Evolutionary conservation across 2,113 vertebrate genomes (phyloP).

Genomic region (Pogonocichla stellata): DNA sequence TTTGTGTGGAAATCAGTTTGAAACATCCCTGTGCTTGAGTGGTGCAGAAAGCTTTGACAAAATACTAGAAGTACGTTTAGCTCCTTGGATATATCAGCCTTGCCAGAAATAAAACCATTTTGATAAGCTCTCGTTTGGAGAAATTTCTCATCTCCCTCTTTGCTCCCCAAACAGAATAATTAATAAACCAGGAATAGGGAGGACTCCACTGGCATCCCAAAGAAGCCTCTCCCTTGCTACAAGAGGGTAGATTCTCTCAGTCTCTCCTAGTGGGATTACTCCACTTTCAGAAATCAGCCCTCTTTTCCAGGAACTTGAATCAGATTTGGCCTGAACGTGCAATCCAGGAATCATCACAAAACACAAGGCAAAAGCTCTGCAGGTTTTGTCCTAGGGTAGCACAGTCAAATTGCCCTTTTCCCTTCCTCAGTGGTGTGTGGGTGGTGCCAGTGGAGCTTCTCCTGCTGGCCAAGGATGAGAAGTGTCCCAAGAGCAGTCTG

Average conservation of each 20-base stretch:
- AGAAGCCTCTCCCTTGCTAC: neutral
- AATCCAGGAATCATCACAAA: neutral
- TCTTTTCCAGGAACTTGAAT: neutral
- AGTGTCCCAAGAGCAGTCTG: neutral
- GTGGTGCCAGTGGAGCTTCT: neutral
- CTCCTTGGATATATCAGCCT: neutral
- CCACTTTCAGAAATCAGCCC: neutral
- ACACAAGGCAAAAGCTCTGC: neutral
- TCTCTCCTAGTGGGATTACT: neutral
- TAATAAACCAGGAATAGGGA: neutral
- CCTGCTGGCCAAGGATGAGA: slow-evolving; percentile 9
- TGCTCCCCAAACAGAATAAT: neutral
- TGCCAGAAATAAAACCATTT: neutral
- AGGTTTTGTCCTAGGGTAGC: neutral
- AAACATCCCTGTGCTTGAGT: neutral
- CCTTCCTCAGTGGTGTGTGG: rapidly evolving
- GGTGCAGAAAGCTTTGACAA: neutral
- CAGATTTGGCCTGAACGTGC: neutral
- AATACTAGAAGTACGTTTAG: neutral
- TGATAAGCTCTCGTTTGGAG: neutral
- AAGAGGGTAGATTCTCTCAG: neutral
- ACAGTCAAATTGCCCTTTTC: neutral
- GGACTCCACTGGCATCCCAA: neutral
- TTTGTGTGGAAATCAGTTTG: neutral
- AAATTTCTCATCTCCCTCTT: neutral